These are phyloP conservation scores for Malaclemys terrapin DNA, from an alignment of 2,113 vertebrate genomes.

Conservation along the genomic window DNA sequence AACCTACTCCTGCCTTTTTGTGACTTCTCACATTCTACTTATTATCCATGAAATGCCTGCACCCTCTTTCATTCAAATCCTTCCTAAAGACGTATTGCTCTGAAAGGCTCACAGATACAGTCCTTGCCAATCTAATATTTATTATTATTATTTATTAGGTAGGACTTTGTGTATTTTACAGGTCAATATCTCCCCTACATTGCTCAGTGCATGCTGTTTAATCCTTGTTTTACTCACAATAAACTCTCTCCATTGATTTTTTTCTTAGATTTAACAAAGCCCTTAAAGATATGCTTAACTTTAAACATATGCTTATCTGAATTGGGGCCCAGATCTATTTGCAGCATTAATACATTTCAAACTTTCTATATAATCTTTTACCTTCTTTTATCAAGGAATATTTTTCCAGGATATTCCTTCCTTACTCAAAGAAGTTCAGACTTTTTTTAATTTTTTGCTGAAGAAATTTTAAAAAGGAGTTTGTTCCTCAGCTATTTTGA, in stretches of 20 bases:
- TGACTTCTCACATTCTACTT: rapidly evolving
- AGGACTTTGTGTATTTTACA: slow-evolving; percentile 19
- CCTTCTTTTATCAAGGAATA: background rate
- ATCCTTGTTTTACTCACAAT: background rate
- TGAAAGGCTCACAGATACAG: background rate
- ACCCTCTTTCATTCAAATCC: background rate
- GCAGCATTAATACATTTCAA: background rate
- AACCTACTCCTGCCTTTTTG: background rate
- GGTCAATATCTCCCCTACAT: background rate
- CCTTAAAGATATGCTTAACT: background rate
- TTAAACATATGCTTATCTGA: background rate
- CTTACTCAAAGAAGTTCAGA: background rate
- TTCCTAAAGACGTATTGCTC: slow-evolving; percentile 23
- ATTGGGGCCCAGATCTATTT: background rate
- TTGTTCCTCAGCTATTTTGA: background rate
- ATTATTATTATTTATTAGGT: slow-evolving; percentile 25
- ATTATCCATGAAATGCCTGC: background rate
- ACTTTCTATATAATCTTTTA: background rate
- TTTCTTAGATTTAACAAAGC: background rate
- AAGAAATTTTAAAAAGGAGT: background rate
- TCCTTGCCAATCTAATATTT: slow-evolving; percentile 29
- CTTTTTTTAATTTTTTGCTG: background rate
- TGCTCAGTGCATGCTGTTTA: background rate
- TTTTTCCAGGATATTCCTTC: background rate
- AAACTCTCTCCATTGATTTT: background rate